Conservation (phyloP, 2,888 invertebrate genomes). For the Cryptus armator region DNA sequence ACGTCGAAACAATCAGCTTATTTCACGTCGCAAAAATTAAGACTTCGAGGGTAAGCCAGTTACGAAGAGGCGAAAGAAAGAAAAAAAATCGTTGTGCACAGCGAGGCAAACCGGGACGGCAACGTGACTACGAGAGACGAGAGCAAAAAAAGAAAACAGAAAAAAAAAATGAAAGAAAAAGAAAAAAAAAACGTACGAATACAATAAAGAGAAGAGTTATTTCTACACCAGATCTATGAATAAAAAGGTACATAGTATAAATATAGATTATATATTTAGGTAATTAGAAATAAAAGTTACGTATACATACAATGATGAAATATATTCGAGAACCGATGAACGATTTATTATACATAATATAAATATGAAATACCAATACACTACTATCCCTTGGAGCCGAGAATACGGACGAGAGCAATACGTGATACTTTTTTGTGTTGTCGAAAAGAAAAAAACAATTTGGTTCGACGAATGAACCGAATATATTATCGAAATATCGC, state of each 20-base stretch:
- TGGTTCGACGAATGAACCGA: slow-evolving; percentile 54
- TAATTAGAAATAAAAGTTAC: slow-evolving; percentile 80
- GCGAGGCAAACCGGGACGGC: slow-evolving; percentile 73
- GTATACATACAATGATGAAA: slow-evolving; percentile 69
- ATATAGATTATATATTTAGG: slow-evolving; percentile 81
- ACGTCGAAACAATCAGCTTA: slow-evolving; percentile 33
- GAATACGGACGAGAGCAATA: slow-evolving; percentile 74
- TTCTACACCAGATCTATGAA: slow-evolving; percentile 80
- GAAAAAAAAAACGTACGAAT: slow-evolving; percentile 75
- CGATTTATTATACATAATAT: slow-evolving; percentile 57
- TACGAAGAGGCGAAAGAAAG: slow-evolving; percentile 12
- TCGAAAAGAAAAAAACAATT: slow-evolving; percentile 46
- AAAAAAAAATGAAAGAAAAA: slow-evolving; percentile 44
- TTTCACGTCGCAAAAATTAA: slow-evolving; percentile 27
- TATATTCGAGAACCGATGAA: slow-evolving; percentile 57
- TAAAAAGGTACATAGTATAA: slow-evolving; percentile 73
- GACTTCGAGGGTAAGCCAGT: slow-evolving; percentile 20
- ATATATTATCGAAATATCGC: slow-evolving; percentile 41
- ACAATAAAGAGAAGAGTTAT: slow-evolving; percentile 80
- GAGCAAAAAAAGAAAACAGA: slow-evolving; percentile 32
- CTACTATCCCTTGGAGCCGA: slow-evolving; percentile 70
- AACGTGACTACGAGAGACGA: slow-evolving; percentile 64
- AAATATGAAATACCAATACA: slow-evolving; percentile 66
- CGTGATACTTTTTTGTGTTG: slow-evolving; percentile 74
- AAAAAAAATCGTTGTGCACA: slow-evolving; percentile 15